Conservation (phyloP, 1,140 invertebrate species). For the Pristionchus pacificus region DNA sequence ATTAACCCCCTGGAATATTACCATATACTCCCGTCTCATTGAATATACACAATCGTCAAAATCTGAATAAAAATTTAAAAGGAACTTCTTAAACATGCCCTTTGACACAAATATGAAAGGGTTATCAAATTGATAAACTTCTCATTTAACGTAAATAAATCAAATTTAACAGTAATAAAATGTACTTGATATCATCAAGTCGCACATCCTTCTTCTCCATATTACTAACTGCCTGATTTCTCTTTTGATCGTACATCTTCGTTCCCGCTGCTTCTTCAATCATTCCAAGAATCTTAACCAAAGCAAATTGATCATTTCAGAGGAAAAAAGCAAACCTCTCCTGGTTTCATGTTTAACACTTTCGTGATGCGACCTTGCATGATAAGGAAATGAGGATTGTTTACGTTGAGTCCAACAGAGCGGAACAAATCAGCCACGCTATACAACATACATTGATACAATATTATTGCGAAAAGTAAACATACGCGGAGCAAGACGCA, state of each 20-base stretch:
- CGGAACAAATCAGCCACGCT: slow-evolving; percentile 88
- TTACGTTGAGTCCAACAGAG: slow-evolving; percentile 93
- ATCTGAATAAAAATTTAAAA: too few species aligned
- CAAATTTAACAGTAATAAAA: slow-evolving; percentile 46
- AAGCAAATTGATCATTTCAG: slow-evolving; percentile 18
- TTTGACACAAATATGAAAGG: too few species aligned
- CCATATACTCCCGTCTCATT: too few species aligned
- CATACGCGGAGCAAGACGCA: too few species aligned
- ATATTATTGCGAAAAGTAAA: too few species aligned
- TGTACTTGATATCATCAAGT: slow-evolving; percentile 79
- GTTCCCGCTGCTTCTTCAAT: slow-evolving; percentile 99
- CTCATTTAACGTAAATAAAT: background rate
- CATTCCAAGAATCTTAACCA: slow-evolving; percentile 81
- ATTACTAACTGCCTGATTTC: slow-evolving; percentile 76
- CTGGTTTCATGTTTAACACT: slow-evolving; percentile 97
- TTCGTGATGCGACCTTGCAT: slow-evolving; percentile 99
- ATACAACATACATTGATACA: slow-evolving; percentile 48
- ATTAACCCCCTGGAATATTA: too few species aligned
- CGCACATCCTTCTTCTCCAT: slow-evolving; percentile 92
- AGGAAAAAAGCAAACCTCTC: slow-evolving; percentile 68
- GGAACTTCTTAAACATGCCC: too few species aligned
- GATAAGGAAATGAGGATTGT: slow-evolving; percentile 96
- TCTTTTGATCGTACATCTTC: slow-evolving; percentile 90
- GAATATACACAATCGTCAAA: too few species aligned
- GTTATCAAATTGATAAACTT: background rate